phyloP scores from a whole-genome alignment of 2,797 vertebrate genomes.

The Diceros bicornis region DNA sequence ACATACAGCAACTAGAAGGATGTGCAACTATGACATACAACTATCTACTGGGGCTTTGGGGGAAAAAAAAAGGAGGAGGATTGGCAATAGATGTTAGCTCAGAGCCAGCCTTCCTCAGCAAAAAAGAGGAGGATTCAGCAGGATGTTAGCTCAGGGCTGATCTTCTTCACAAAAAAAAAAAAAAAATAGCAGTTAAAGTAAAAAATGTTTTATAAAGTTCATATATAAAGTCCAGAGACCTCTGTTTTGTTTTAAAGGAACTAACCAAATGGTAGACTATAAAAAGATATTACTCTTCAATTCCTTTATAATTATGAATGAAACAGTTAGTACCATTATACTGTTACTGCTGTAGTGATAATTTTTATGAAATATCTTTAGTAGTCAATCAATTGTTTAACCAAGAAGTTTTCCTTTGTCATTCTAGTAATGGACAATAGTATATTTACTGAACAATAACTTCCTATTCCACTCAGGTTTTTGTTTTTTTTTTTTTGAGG shows the following conservation, averaged over 20 bases:
- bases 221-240: background rate
- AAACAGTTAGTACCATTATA: background rate
- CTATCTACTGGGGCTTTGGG: no score
- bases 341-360: background rate
- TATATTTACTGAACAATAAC: background rate
- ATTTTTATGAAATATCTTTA: background rate
- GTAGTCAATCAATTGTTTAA: background rate
- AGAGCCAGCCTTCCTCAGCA: no score
- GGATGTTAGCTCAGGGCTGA: no score
- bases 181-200: background rate
- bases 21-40: no score
- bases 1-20: no score
- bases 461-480: background rate
- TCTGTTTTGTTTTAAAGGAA: background rate
- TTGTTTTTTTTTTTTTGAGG: no score
- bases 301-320: background rate
- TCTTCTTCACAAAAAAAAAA: no score
- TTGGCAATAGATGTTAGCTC: no score
- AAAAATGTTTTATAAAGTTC: background rate
- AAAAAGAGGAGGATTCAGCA: no score
- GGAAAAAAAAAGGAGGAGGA: no score
- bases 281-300: background rate
- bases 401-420: background rate
- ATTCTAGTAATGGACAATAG: background rate
- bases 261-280: background rate